Base-by-base conservation (phyloP, 2,888 invertebrate species). In the Eristalis pertinax region DNA sequence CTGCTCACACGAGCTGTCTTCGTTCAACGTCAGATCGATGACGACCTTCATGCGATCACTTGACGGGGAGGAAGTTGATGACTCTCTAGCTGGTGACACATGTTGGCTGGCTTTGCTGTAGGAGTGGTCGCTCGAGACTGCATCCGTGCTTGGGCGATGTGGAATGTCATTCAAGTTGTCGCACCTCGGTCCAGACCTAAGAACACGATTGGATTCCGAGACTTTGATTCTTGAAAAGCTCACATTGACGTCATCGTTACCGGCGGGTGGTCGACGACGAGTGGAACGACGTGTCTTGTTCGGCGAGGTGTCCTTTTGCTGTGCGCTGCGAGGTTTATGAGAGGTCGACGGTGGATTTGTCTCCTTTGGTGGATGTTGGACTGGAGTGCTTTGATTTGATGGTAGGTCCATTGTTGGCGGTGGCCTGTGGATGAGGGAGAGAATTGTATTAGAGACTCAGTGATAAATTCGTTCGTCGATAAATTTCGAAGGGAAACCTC, bases 91-190 rank as follows among this genome's bases (percentile, higher is more conserved):
- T 22, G 38, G 41, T 2, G 60, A 19, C 7, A n/a, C 4, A 5
- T 26, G 60, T 24, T 64, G 64, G 22, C 64, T 70, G 4, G 63
- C 64, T n/a, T 70, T 69, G 24, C 77, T 70, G 63, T 78, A 78
- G 8, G 65, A 78, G 56, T 78, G 70, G 38, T 78, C 70, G 1
- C 72, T 70, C 8, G 65, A 65, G 1, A 72, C 58, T 4, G 72
- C 22, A 58, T 78, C 26, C 2, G 43, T 24, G 35, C 15, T 29
- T 62, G 7, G 63, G 4, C 1, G 10, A 7, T 7, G 7, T 7
- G 8, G 32, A 10, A 32, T 10, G 32, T 32, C 35, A 3, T 22
- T n/a, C 0, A 15, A 24, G 10, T 35, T 22, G 4, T 35, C 56
- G 1, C 35, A 13, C 22, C 22, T 69, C 7, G 56, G 7, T 4